These are phyloP conservation scores for Pachydiplax longipennis DNA, from an alignment of 2,888 invertebrate genomes.

Conservation along the genomic window DNA sequence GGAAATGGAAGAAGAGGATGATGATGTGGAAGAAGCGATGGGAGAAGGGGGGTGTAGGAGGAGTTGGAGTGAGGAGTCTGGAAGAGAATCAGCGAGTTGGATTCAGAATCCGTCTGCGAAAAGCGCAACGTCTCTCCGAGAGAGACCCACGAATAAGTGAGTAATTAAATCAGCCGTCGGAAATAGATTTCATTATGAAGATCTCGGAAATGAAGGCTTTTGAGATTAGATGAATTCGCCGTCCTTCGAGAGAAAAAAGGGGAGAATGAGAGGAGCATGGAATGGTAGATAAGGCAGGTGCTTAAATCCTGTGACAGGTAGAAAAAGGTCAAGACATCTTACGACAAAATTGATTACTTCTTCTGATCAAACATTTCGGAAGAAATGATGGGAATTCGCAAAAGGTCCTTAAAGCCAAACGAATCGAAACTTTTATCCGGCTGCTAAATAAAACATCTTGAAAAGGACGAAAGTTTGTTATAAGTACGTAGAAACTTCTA, in stretches of 20 bases:
- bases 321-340: not conserved
- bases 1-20: not conserved
- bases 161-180: not conserved
- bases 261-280: too few species aligned
- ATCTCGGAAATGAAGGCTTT: slow-evolving; percentile 5
- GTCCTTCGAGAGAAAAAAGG: not conserved
- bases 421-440: not conserved
- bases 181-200: slow-evolving; percentile 4
- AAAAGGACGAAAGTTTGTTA: too few species aligned
- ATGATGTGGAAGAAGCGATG: too few species aligned
- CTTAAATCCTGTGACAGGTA: not conserved
- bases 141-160: not conserved
- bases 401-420: not conserved
- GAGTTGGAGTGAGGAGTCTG: too few species aligned
- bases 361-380: not conserved
- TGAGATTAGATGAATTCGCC: not conserved
- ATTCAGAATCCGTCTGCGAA: not conserved
- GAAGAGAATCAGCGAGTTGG: not conserved
- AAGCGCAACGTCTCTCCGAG: not conserved
- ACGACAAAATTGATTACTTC: not conserved
- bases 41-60: too few species aligned
- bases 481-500: too few species aligned
- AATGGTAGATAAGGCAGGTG: not conserved
- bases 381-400: not conserved
- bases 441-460: too few species aligned